These are phyloP conservation scores for Empidonax traillii DNA, from an alignment of 2,113 vertebrate genomes.

Conservation along the genomic window DNA sequence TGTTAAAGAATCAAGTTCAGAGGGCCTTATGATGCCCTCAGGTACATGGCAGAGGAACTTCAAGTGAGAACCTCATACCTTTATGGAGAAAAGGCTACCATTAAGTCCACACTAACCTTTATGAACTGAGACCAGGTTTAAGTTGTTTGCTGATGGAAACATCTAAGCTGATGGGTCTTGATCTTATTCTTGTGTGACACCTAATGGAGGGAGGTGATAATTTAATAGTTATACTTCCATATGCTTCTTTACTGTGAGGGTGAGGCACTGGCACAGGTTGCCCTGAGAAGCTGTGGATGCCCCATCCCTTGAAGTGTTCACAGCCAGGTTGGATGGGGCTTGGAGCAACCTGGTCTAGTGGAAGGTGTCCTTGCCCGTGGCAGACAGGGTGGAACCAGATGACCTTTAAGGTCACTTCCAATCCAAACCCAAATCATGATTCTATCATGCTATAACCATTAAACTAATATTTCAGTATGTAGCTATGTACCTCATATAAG, in stretches of 20 bases:
- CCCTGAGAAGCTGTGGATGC: background rate
- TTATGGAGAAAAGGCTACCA: background rate
- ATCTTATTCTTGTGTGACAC: background rate
- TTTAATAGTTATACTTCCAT: background rate
- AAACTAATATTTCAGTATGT: background rate
- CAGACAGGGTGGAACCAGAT: background rate
- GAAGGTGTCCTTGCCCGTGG: background rate
- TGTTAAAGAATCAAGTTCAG: background rate
- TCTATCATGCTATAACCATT: background rate
- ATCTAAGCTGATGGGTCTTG: background rate
- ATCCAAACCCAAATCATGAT: background rate
- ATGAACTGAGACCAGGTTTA: background rate
- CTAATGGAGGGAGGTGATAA: fast-evolving
- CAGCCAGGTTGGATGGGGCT: background rate
- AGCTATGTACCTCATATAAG: background rate
- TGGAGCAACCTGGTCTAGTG: background rate
- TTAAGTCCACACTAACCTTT: background rate
- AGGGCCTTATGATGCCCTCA: background rate
- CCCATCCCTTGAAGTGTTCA: background rate
- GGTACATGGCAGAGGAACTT: background rate
- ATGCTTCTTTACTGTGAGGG: background rate
- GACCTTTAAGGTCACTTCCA: background rate
- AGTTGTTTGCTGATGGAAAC: background rate
- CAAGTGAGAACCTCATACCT: background rate
- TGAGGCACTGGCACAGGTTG: background rate